Conservation (phyloP, 2,113 vertebrate genomes). For the Caloenas nicobarica region DNA sequence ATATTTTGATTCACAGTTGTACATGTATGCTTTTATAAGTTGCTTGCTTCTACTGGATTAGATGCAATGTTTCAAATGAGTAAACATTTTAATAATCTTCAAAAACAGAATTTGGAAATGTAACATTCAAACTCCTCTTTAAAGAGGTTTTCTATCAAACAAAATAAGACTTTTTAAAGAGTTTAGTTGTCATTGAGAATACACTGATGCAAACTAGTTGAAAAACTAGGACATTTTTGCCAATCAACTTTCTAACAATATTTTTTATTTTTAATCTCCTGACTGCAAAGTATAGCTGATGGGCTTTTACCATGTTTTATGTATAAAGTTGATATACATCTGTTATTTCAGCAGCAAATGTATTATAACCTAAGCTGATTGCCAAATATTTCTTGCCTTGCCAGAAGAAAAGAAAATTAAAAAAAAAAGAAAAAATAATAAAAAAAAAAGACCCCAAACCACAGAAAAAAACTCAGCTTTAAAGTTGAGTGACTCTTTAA, state of each 20-base stretch:
- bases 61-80: neutral
- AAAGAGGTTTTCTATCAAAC: constrained; percentile 14
- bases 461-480: fast-evolving
- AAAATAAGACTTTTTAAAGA: neutral
- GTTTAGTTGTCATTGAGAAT: constrained; percentile 16
- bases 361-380: constrained; percentile 50
- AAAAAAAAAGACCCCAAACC: neutral
- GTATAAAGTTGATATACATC: constrained; percentile 55
- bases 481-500: neutral
- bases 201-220: constrained; percentile 17
- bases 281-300: constrained; percentile 41
- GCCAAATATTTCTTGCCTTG: constrained; percentile 19
- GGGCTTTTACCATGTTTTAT: constrained; percentile 60
- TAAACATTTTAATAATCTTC: neutral
- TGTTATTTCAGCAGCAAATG: constrained; percentile 38
- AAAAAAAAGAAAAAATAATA: neutral
- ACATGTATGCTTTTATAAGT: neutral
- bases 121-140: neutral
- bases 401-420: neutral
- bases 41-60: neutral
- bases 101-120: neutral
- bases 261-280: constrained; percentile 54
- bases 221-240: constrained; percentile 36
- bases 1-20: neutral
- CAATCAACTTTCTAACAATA: constrained; percentile 34